phyloP scores from a whole-genome alignment of 2,797 vertebrate genomes.

The Nannoperca obscura region DNA sequence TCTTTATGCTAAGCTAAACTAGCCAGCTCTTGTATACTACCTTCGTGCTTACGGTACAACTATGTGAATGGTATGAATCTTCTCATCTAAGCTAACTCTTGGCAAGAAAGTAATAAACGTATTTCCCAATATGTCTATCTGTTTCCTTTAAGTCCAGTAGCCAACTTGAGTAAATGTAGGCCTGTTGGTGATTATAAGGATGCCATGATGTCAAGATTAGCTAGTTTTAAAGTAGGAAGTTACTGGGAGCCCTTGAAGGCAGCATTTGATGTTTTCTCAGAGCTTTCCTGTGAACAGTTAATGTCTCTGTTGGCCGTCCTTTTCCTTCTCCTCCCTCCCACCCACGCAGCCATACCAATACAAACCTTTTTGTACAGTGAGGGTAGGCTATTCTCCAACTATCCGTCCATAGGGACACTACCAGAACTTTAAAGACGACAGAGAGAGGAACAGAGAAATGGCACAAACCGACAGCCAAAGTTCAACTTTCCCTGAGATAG shows the following conservation, averaged over 20 bases:
- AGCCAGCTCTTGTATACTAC: not conserved
- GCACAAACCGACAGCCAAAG: constrained; percentile 79
- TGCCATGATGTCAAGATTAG: not conserved
- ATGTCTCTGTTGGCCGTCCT: constrained; percentile 53
- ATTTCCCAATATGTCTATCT: not conserved
- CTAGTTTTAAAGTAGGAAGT: not conserved
- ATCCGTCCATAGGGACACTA: not conserved
- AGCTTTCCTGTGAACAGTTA: constrained; percentile 69
- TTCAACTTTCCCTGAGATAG: constrained; percentile 86
- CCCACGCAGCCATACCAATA: constrained; percentile 50
- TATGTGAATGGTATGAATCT: too few relatives aligned
- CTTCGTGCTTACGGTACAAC: not conserved
- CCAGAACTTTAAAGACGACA: not conserved
- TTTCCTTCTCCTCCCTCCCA: constrained; percentile 76
- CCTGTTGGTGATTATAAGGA: not conserved
- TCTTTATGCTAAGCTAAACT: too few relatives aligned
- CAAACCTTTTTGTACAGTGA: constrained; percentile 62
- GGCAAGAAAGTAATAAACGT: not conserved
- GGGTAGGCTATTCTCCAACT: constrained; percentile 26
- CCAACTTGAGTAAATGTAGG: too few relatives aligned
- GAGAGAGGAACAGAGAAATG: constrained; percentile 71
- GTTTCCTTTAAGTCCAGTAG: not conserved
- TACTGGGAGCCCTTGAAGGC: constrained; percentile 56
- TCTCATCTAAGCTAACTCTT: not conserved
- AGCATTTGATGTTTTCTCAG: constrained; percentile 24